Percentiles rank a stretch among this genome's conserved stretches.
Evolutionary conservation across 2,888 invertebrate genomes (phyloP).

Genomic region (Nomada lathburiana): DNA sequence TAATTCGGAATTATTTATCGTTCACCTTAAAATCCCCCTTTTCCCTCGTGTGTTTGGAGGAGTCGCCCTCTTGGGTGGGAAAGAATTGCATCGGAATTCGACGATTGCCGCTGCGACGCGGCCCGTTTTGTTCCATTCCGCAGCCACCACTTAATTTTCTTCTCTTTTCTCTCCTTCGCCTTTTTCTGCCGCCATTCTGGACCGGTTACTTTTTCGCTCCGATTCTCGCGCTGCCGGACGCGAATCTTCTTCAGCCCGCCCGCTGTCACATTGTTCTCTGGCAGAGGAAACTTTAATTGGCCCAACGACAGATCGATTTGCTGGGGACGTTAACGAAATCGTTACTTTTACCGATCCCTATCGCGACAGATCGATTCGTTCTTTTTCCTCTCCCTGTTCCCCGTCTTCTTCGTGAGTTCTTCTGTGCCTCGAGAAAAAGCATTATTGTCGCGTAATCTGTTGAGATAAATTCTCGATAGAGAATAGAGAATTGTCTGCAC

Average conservation of each 20-base stretch:
- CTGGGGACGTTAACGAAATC: constrained; percentile 50
- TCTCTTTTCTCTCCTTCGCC: neutral
- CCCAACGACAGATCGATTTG: constrained; percentile 56
- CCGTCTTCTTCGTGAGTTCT: neutral
- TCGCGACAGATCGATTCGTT: constrained; percentile 39
- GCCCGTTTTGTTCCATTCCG: constrained; percentile 29
- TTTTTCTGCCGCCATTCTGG: constrained; percentile 1
- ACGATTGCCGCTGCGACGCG: constrained; percentile 30
- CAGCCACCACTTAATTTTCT: constrained; percentile 57
- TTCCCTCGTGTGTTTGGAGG: neutral
- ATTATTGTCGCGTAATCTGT: neutral
- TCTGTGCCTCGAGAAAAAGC: neutral
- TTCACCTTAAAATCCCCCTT: too few species aligned
- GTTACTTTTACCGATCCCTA: constrained; percentile 47
- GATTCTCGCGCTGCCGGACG: constrained; percentile 29
- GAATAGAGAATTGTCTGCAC: neutral
- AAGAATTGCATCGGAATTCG: constrained; percentile 61
- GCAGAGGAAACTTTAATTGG: constrained; percentile 60
- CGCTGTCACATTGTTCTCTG: constrained; percentile 54
- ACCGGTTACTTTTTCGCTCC: constrained; percentile 44
- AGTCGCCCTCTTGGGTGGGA: constrained; percentile 30
- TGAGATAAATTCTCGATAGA: neutral
- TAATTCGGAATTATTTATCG: neutral
- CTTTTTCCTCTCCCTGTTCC: neutral
- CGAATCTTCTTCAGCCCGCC: neutral